Conservation (phyloP, 2,113 vertebrate genomes). For the Canis aureus region DNA sequence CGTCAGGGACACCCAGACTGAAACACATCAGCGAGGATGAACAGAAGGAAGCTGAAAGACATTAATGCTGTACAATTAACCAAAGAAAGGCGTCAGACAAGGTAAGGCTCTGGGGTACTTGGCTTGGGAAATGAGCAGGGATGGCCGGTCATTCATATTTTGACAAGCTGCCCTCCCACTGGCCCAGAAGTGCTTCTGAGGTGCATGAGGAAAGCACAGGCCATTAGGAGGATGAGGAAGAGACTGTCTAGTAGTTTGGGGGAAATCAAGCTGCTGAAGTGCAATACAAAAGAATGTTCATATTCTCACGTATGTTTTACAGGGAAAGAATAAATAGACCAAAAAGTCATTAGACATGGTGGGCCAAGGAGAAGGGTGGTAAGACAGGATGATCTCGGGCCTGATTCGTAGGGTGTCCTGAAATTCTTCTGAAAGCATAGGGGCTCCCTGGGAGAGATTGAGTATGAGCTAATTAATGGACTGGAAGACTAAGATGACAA, state of each 20-base stretch:
- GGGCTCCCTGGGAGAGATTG: not conserved
- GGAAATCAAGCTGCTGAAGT: slow-evolving; percentile 17
- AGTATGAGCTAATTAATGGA: slow-evolving; percentile 29
- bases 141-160: not conserved
- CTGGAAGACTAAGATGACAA: slow-evolving; percentile 44
- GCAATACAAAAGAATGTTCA: not conserved
- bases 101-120: not conserved
- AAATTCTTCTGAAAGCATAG: slow-evolving; percentile 39
- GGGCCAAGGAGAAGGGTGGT: not conserved
- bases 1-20: not conserved
- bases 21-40: not conserved
- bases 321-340: not conserved
- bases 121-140: not conserved
- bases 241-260: not conserved
- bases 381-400: not conserved
- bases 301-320: not conserved
- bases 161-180: not conserved
- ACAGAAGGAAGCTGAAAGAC: not conserved
- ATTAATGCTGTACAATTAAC: not conserved
- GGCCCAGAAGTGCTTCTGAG: not conserved
- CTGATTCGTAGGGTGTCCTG: not conserved
- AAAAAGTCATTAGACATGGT: not conserved
- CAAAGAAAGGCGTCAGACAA: slow-evolving; percentile 10
- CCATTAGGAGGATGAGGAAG: not conserved
- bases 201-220: not conserved